phyloP scores from a whole-genome alignment of 2,797 vertebrate genomes.

The Clamator glandarius region DNA sequence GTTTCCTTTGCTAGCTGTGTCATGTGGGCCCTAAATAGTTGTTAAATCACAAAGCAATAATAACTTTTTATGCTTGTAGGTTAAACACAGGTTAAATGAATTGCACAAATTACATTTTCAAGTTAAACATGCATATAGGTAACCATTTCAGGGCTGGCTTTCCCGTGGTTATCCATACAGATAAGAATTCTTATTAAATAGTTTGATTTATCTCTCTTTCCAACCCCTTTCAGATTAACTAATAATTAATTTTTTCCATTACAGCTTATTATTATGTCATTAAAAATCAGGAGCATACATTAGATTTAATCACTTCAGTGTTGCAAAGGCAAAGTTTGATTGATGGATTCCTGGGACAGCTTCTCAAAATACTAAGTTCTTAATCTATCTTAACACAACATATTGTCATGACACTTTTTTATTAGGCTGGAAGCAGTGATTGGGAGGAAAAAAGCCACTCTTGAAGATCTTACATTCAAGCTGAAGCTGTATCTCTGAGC shows the following conservation, averaged over 20 bases:
- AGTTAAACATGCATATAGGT: neutral
- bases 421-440: neutral
- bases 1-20: neutral
- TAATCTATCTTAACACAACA: neutral
- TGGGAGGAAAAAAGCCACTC: neutral
- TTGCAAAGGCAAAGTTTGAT: conserved; percentile 7
- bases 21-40: neutral
- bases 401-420: neutral
- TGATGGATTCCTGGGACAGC: neutral
- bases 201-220: neutral
- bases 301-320: neutral
- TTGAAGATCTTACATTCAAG: neutral
- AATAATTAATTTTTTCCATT: neutral
- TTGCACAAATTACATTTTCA: neutral
- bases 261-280: neutral
- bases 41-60: neutral
- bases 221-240: neutral
- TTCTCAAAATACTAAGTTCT: neutral
- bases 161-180: neutral
- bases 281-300: neutral
- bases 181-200: conserved; percentile 8
- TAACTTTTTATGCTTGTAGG: neutral
- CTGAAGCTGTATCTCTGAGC: neutral
- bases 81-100: neutral
- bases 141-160: neutral